Evolutionary conservation across 2,113 vertebrate genomes (phyloP).

Genomic region (Opisthocomus hoazin): DNA sequence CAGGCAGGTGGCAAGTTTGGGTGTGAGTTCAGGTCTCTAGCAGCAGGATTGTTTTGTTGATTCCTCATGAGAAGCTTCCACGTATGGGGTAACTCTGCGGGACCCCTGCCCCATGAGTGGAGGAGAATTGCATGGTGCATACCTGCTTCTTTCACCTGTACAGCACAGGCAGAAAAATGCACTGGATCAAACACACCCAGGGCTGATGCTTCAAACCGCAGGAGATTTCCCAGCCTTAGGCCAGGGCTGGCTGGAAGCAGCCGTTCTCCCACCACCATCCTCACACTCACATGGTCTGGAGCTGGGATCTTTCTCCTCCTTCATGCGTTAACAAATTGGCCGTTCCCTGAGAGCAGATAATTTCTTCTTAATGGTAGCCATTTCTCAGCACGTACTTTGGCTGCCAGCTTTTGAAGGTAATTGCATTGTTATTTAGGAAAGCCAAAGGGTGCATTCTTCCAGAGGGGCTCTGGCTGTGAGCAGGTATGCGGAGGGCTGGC

Average conservation of each 20-base stretch:
- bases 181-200: neutral
- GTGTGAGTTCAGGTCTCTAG: neutral
- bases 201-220: neutral
- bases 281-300: neutral
- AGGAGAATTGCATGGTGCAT: neutral
- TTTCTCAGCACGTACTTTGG: conserved; percentile 62
- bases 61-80: neutral
- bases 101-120: rapidly evolving
- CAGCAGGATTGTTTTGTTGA: neutral
- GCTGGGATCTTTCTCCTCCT: conserved; percentile 5
- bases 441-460: conserved; percentile 65
- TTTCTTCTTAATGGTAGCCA: conserved; percentile 67
- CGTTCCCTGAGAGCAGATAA: conserved; percentile 53
- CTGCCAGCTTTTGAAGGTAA: conserved; percentile 67
- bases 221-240: neutral
- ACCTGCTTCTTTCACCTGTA: neutral
- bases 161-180: neutral
- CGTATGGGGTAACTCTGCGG: rapidly evolving
- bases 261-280: neutral
- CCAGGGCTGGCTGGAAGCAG: neutral
- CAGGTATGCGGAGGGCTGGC: neutral
- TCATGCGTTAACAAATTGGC: conserved; percentile 55
- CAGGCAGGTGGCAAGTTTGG: neutral
- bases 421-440: conserved; percentile 68
- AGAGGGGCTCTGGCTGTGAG: conserved; percentile 21